Conservation (phyloP, 1,140 invertebrate species). For the Drosophila sp. region DNA sequence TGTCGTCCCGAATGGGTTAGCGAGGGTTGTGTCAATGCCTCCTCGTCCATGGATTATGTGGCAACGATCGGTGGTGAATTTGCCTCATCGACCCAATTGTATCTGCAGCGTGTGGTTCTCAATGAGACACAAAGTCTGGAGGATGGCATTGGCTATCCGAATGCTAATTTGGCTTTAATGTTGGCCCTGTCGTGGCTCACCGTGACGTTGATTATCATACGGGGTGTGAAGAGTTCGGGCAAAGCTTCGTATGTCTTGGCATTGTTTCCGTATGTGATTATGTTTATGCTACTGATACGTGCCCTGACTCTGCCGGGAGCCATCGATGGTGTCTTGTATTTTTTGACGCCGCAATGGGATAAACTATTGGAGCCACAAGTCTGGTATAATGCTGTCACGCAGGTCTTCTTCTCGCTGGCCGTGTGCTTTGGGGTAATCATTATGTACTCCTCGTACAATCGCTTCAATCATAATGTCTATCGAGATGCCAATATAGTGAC, state of each 20-base stretch:
- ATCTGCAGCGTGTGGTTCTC: slow-evolving; percentile 86
- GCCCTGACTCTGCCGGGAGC: slow-evolving; percentile 91
- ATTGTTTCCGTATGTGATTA: slow-evolving; percentile 92
- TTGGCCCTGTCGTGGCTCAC: slow-evolving; percentile 84
- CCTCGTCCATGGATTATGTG: neutral
- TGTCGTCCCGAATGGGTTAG: slow-evolving; percentile 86
- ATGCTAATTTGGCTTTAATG: slow-evolving; percentile 90
- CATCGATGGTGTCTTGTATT: slow-evolving; percentile 89
- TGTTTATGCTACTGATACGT: slow-evolving; percentile 89
- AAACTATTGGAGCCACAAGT: slow-evolving; percentile 87
- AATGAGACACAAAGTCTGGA: slow-evolving; percentile 87
- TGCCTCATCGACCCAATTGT: slow-evolving; percentile 43
- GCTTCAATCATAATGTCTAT: slow-evolving; percentile 90
- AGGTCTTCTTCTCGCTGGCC: slow-evolving; percentile 86
- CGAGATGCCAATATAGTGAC: slow-evolving; percentile 90
- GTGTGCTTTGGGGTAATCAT: slow-evolving; percentile 93
- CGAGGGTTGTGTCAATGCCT: slow-evolving; percentile 34
- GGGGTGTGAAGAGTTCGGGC: slow-evolving; percentile 89
- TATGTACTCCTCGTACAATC: slow-evolving; percentile 93
- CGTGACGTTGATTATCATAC: slow-evolving; percentile 90
- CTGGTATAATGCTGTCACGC: slow-evolving; percentile 91
- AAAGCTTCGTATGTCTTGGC: slow-evolving; percentile 93
- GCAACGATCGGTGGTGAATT: neutral
- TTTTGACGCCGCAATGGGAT: slow-evolving; percentile 89
- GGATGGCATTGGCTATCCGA: slow-evolving; percentile 88